These are phyloP conservation scores for Galaxea fascicularis DNA, from an alignment of 92 coral and sea anemone species.

Conservation along the genomic window DNA sequence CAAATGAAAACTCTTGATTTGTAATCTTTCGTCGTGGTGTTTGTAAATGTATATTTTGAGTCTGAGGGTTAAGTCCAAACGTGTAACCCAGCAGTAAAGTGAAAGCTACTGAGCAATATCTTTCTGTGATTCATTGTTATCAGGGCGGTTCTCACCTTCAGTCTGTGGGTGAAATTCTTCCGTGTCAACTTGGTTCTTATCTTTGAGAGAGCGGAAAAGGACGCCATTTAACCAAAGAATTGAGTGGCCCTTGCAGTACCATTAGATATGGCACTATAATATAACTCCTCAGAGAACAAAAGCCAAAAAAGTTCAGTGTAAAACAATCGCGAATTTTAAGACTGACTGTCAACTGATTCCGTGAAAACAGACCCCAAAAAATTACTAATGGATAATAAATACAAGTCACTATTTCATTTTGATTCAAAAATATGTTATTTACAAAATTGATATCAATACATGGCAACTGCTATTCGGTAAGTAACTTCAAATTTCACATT, in stretches of 20 bases:
- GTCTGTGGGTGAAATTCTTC: no score
- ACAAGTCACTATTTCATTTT: constrained; percentile 8
- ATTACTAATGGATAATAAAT: constrained; percentile 3
- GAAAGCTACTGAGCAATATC: not conserved
- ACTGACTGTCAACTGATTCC: not conserved
- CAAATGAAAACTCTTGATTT: not conserved
- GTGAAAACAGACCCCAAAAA: not conserved
- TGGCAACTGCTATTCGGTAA: not conserved
- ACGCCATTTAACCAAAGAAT: no score
- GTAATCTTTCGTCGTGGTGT: not conserved
- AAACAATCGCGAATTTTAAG: not conserved
- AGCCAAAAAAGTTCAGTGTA: not conserved
- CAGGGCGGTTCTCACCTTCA: no score
- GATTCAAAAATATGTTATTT: constrained; percentile 29
- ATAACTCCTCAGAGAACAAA: not conserved
- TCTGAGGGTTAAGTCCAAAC: not conserved
- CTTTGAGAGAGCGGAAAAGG: no score
- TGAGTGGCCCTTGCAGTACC: no score
- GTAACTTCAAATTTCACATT: not conserved
- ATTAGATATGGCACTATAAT: no score
- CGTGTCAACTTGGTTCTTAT: no score
- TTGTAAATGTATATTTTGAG: not conserved
- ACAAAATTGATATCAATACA: constrained; percentile 17
- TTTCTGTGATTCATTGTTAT: no score
- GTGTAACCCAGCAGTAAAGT: not conserved